Evolutionary conservation across 2,888 invertebrate species (phyloP), one percentile per base, ranked within the genome.

Genomic region (Drosophila leonis): DNA sequence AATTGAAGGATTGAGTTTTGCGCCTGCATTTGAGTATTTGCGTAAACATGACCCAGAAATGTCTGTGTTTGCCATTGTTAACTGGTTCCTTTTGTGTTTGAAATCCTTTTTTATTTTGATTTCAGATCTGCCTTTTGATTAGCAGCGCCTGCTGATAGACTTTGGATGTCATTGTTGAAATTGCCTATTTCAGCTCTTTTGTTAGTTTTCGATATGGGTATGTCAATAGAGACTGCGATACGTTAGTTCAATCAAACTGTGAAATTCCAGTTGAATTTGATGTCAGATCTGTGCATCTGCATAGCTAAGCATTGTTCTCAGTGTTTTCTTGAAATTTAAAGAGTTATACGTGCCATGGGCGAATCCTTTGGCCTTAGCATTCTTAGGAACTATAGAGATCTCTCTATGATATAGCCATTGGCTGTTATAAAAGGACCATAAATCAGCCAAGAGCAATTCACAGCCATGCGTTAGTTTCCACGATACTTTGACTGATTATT

Each of bases 41-140:
- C 73, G 74, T 76, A 85, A 85, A 85, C 71, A 79, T 83, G 75
- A 73, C 74, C 75, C 56, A 78, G 60, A 81, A 74, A 59, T 82
- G 70, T 82, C 72, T 82, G 66, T 31, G 3, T 52, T 55, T 4
- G 27, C 44, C 57, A 61, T 74, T 71, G 65, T 73, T 65, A 61
- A 69, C 33, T 49, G 49, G 3, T 8, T 44, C 13, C 59, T 49
- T 68, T 73, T 77, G 65, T 66, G 15, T 18, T 41, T 29, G 44
- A 35, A 65, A 72, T 65, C 65, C 72, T 65, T 75, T 69, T 69
- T 31, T 46, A 46, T 55, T 56, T 18, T 55, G 57, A 67, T 67
- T 67, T 68, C 10, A 44, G 44, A 75, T 68, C 60, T 52, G 66
- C 59, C 65, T 63, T 67, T 81, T 76, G 79, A 78, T 78, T 75